Evolutionary conservation across 2,888 invertebrate species (phyloP), one percentile per base, ranked within the genome.

Genomic region (Rhagium mordax): DNA sequence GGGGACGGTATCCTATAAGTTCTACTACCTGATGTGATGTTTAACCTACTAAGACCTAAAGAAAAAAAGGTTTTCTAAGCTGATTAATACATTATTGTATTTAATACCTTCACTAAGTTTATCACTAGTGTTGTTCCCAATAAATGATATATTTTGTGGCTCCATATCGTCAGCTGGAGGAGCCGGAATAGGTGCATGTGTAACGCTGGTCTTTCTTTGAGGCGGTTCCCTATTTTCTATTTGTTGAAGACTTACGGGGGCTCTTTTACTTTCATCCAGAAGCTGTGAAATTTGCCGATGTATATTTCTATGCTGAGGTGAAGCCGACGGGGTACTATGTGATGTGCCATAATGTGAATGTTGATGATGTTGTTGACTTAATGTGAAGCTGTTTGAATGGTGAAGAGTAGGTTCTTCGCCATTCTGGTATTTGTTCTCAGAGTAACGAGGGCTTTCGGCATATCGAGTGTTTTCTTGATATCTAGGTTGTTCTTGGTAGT

Each of bases 1-100:
- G 96, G 96, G 55, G 97, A 96, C 20, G 96, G 95, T 87, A 96
- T 95, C 86, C 96, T 92, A 87, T 97, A 96, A 6, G 96, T 97
- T 74, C 95, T 89, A 85, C 93, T 95, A 70, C 96, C 96, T 33
- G 96, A 96, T 10, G 95, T 94, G 79, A 96, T 96, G 87, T 96
- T 94, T 79, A 96, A 89, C 81, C 94, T 91, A 83, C 93, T 91
- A 82, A 95, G 92, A 82, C 94, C 93, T 84, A 91, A 59, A 76
- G 75, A 48, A 70, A 61, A 76, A 74, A 33, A 68, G 15, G 60
- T 21, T 15, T 18, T 8, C 18, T 27, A 18, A 18, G 20, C 10
- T 29, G 8, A 2, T n/a, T 27, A 15, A 1, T 3, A 41, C 8
- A 6, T 33, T 33, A 13, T 3, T 13, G 8, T 41, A 71, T 33